A percentile compares a stretch with the other conserved stretches of the same genome.
Conservation (phyloP, 2,113 vertebrate genomes). For the Stictonetta naevosa region DNA sequence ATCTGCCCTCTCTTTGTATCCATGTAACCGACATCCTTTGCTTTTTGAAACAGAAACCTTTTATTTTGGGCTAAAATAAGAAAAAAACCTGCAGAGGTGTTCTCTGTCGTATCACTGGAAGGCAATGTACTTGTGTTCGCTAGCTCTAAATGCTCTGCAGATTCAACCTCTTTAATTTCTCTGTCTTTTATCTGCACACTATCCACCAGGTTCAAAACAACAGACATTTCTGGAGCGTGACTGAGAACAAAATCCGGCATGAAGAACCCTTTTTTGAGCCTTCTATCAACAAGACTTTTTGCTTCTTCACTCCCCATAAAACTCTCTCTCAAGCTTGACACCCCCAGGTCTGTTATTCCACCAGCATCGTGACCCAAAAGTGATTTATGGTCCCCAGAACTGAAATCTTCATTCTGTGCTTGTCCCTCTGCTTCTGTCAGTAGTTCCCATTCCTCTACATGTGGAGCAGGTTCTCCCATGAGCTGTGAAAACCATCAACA, state of each 20-base stretch:
- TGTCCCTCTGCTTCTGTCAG: neutral
- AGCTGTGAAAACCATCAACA: neutral
- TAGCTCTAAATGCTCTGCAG: neutral
- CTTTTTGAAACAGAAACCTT: neutral
- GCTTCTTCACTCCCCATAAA: neutral
- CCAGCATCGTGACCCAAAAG: neutral
- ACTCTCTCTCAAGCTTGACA: conserved; percentile 3
- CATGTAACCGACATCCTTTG: neutral
- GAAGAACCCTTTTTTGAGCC: neutral
- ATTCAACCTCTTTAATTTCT: conserved; percentile 50
- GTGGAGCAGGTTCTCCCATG: neutral
- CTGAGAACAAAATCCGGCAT: conserved; percentile 14
- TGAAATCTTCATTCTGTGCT: neutral
- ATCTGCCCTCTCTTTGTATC: neutral
- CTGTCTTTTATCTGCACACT: conserved; percentile 6
- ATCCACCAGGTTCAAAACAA: conserved; percentile 31
- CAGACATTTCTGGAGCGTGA: conserved; percentile 2
- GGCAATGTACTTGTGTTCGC: neutral
- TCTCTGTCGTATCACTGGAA: neutral
- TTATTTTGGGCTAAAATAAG: neutral
- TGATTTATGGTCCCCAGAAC: neutral
- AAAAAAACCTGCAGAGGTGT: neutral
- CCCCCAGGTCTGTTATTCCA: neutral
- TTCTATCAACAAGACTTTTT: conserved; percentile 23
- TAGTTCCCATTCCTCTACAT: neutral